Percentiles rank a stretch among this genome's conserved stretches.
Conservation (phyloP, 2,797 vertebrate species). For the Acanthis flammea region DNA sequence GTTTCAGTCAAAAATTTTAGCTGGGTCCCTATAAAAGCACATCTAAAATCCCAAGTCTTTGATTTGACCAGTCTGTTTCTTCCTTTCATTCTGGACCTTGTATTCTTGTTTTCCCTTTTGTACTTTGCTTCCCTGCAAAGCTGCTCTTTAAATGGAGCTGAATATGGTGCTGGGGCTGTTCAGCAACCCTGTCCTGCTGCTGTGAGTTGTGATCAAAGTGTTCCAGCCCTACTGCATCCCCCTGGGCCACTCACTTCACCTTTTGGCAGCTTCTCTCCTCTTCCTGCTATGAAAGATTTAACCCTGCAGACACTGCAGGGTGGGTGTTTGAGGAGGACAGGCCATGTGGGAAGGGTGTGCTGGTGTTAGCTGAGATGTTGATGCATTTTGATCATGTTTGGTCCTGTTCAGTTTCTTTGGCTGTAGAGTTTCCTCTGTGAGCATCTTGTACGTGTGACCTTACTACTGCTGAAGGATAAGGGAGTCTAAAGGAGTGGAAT, state of each 20-base stretch:
- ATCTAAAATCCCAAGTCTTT: neutral
- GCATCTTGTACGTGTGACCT: neutral
- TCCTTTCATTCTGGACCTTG: neutral
- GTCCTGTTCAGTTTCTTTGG: neutral
- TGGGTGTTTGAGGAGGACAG: neutral
- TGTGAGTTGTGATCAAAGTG: neutral
- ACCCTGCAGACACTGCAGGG: rapidly evolving
- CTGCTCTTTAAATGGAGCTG: neutral
- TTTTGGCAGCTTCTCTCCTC: neutral
- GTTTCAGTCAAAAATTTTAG: neutral
- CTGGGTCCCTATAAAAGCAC: neutral
- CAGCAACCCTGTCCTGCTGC: neutral
- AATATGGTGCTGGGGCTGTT: neutral
- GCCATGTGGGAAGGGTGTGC: neutral
- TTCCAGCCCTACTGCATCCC: neutral
- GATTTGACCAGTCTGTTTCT: neutral
- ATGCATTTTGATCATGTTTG: neutral
- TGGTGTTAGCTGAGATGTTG: neutral
- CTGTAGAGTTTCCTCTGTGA: neutral
- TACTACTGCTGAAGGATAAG: slow-evolving; percentile 36
- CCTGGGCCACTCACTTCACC: neutral
- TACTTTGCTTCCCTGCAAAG: neutral
- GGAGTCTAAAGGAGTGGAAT: neutral
- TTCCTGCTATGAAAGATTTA: neutral
- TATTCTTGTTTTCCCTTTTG: neutral